Conservation (phyloP, 2,797 vertebrate species). For the Podargus strigoides region DNA sequence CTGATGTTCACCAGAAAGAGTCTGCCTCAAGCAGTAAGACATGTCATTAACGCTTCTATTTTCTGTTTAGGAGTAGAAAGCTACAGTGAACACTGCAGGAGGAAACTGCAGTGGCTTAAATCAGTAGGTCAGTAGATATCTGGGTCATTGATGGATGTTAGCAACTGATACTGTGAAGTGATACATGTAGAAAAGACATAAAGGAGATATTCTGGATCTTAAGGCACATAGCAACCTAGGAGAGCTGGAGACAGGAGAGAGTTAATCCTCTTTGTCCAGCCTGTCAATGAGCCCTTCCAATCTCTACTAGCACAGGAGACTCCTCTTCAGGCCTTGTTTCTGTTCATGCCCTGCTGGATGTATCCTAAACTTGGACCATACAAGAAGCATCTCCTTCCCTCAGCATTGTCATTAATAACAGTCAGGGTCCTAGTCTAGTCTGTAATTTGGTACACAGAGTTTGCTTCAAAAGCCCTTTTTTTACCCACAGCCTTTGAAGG, state of each 20-base stretch:
- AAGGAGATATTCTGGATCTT: background rate
- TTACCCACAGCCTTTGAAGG: background rate
- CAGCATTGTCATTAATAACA: background rate
- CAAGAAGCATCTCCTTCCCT: background rate
- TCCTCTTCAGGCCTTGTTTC: background rate
- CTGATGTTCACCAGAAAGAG: background rate
- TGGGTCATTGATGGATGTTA: background rate
- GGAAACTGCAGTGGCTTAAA: background rate
- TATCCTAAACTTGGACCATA: background rate
- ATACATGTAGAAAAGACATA: background rate
- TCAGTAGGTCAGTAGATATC: background rate
- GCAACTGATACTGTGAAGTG: background rate
- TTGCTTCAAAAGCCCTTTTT: constrained; percentile 27
- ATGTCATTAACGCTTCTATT: background rate
- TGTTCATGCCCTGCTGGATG: background rate
- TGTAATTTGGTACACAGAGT: background rate
- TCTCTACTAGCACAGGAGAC: background rate
- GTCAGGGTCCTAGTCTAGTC: background rate
- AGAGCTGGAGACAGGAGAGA: background rate
- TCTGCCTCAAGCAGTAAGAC: background rate
- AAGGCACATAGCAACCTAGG: background rate
- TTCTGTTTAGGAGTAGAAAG: background rate
- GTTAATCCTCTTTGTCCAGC: background rate
- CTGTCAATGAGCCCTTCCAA: background rate
- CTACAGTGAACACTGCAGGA: background rate